Conservation (phyloP, 2,888 invertebrate species). For the Scelioninae gen. 2 region DNA sequence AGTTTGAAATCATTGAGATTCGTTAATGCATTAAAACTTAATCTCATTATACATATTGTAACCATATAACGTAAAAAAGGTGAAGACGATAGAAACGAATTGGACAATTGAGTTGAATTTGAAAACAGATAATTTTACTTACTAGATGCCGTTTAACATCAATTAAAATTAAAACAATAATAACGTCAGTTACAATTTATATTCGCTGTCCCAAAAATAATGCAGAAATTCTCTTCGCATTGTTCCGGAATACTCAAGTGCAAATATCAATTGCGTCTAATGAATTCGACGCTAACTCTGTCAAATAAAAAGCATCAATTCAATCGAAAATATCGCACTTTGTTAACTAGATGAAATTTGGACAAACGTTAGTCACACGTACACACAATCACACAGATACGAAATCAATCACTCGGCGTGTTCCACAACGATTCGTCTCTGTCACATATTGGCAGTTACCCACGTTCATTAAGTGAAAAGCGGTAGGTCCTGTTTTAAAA, state of each 20-base stretch:
- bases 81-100: background rate
- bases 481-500: slow-evolving; percentile 36
- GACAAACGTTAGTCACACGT: slow-evolving; percentile 42
- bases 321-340: slow-evolving; percentile 35
- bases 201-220: background rate
- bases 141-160: background rate
- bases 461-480: slow-evolving; percentile 45
- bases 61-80: background rate
- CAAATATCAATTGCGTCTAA: slow-evolving; percentile 26
- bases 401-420: slow-evolving; percentile 46
- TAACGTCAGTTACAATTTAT: background rate
- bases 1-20: too few species aligned
- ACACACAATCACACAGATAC: slow-evolving; percentile 30
- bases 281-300: slow-evolving; percentile 14
- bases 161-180: slow-evolving; percentile 9
- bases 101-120: background rate
- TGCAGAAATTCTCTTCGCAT: slow-evolving; percentile 10
- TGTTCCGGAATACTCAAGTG: background rate
- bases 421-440: slow-evolving; percentile 36
- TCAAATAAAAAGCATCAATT: slow-evolving; percentile 30
- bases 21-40: too few species aligned
- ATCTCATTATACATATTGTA: background rate
- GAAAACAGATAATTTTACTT: background rate
- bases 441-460: slow-evolving; percentile 37
- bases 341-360: slow-evolving; percentile 38